Evolutionary conservation across 2,888 invertebrate species (phyloP).

Genomic region (Pheosia gnoma): DNA sequence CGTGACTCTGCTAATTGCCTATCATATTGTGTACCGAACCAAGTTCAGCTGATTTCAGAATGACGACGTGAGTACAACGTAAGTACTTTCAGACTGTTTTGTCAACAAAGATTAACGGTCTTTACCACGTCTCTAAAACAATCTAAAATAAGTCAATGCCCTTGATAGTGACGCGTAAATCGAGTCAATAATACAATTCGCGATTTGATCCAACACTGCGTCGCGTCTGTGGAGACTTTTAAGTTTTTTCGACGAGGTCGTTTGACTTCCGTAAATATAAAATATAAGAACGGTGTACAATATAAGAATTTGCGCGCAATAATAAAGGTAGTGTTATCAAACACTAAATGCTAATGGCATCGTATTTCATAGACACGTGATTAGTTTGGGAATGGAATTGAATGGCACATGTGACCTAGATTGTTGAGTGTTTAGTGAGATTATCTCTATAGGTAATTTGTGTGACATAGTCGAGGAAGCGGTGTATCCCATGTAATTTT

Average conservation of each 20-base stretch:
- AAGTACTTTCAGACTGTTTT: conserved; percentile 53
- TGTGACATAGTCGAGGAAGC: conserved; percentile 29
- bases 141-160: conserved; percentile 72
- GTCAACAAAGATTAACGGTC: conserved; percentile 66
- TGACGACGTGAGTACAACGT: conserved; percentile 45
- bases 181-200: conserved; percentile 66
- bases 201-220: conserved; percentile 40
- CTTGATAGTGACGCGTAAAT: conserved; percentile 73
- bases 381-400: background rate
- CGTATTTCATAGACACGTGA: background rate
- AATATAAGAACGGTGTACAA: conserved; percentile 37
- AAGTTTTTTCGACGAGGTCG: conserved; percentile 39
- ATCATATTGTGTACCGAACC: conserved; percentile 12
- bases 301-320: conserved; percentile 3
- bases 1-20: conserved; percentile 16
- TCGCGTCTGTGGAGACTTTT: conserved; percentile 29
- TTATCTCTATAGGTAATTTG: conserved; percentile 6
- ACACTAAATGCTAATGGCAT: background rate
- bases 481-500: conserved; percentile 9
- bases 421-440: background rate
- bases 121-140: conserved; percentile 62
- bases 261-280: conserved; percentile 48
- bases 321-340: background rate
- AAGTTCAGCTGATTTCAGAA: conserved; percentile 26
- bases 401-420: background rate